These are phyloP conservation scores for Strix uralensis DNA, from an alignment of 2,113 vertebrate species.

Conservation along the genomic window DNA sequence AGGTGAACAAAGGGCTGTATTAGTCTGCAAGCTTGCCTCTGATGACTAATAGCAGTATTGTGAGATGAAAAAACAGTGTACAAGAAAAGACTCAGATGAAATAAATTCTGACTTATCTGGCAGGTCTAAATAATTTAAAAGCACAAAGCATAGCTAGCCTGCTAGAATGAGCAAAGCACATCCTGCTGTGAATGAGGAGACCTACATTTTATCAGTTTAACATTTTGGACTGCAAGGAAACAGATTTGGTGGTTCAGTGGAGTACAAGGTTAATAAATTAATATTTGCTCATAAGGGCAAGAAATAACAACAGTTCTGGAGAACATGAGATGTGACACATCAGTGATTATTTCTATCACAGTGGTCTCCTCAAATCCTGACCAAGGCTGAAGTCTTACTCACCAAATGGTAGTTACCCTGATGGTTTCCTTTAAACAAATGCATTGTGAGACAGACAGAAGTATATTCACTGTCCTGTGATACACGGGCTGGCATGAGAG, in stretches of 20 bases:
- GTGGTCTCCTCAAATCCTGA: background rate
- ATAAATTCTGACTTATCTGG: slow-evolving; percentile 68
- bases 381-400: background rate
- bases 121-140: slow-evolving; percentile 77
- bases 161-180: slow-evolving; percentile 56
- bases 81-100: slow-evolving; percentile 71
- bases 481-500: background rate
- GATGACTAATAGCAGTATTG: slow-evolving; percentile 66
- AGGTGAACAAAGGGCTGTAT: slow-evolving; percentile 64
- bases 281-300: background rate
- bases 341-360: background rate
- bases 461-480: background rate
- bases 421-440: background rate
- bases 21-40: slow-evolving; percentile 63
- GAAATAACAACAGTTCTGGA: background rate
- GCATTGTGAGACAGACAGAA: background rate
- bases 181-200: slow-evolving; percentile 61
- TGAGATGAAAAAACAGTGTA: slow-evolving; percentile 65
- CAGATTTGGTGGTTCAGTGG: background rate
- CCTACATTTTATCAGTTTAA: slow-evolving; percentile 43
- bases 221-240: slow-evolving; percentile 41
- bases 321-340: background rate
- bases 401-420: background rate
- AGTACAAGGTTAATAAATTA: background rate
- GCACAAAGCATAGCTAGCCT: slow-evolving; percentile 59